Base-by-base conservation (phyloP, 2,888 invertebrate genomes). In the Corythucha ciliata region DNA sequence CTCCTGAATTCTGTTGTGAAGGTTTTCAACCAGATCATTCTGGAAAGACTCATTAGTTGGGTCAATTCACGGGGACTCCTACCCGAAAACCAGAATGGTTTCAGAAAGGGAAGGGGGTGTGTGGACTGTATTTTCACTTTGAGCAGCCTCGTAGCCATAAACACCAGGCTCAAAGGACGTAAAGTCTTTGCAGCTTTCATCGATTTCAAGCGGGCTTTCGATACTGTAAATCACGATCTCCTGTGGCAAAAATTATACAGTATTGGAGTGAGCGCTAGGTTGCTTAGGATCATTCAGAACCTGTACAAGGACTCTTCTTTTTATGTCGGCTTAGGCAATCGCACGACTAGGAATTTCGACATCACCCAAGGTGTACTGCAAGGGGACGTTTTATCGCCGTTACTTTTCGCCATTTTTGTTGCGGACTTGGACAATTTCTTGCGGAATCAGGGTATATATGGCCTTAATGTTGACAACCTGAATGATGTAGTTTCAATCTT, bases 101-200 rank as follows among this genome's bases (percentile, higher is more conserved):
- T 48, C 22, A 14, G 4, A 6, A 27, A 48, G 41, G 32, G 20
- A 8, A 27, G 45, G 18, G 45, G 27, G 10, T 44, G 45, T 18
- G 14, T 25, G n/a, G 33, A 45, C n/a, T 16, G 33, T n/a, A 45
- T 45, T 33, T 45, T 63, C 12, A 64, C 68, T 1, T 66, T 67
- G 6, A 29, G 63, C 3, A 52, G 69, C 21, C 7, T 39, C 21
- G 21, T 39, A 4, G 21, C 18, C 5, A 18, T 39, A 10, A 39
- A 39, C 22, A 39, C 40, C 5, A 7, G 40, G 5, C n/a, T 39
- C 5, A n/a, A n/a, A 20, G 18, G 18, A 18, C n/a, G 40, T 6
- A 14, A 20, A 6, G 18, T 18, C 5, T 39, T 39, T 18, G 16
- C 18, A 18, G 40, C 40, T n/a, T 39, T 39, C 20, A 20, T 39